phyloP scores from a whole-genome alignment of 2,797 vertebrate genomes.

The Rhyacichthys aspro region DNA sequence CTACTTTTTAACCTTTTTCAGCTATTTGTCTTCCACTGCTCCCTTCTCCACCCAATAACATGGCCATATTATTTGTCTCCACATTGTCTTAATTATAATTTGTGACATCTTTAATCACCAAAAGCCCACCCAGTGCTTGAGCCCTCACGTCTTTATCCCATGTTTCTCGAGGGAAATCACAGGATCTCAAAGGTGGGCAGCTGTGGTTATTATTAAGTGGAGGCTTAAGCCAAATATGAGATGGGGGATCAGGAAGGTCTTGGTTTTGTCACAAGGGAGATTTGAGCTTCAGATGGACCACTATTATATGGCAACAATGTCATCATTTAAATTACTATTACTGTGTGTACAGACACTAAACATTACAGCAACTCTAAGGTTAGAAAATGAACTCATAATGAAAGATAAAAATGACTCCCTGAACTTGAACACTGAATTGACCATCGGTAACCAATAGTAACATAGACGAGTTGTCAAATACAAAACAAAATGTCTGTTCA shows the following conservation, averaged over 20 bases:
- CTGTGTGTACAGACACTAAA: background rate
- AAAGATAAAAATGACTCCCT: constrained; percentile 12
- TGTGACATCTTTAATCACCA: background rate
- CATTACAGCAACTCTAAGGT: background rate
- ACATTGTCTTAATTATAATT: background rate
- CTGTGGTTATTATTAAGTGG: constrained; percentile 15
- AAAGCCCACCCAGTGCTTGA: no score
- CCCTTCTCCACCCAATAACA: background rate
- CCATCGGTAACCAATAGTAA: background rate
- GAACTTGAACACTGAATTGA: background rate
- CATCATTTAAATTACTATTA: constrained; percentile 4
- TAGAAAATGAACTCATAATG: constrained; percentile 8
- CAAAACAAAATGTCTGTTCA: background rate
- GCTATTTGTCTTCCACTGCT: background rate
- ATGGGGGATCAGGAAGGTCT: background rate
- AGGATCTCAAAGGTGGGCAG: background rate
- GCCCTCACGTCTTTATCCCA: background rate
- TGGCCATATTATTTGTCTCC: background rate
- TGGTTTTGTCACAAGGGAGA: constrained; percentile 2
- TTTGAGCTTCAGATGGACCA: constrained; percentile 18
- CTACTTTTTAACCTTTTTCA: no score
- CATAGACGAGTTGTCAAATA: background rate
- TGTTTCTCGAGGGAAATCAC: constrained; percentile 15
- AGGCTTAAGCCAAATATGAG: constrained; percentile 20
- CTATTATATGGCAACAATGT: constrained; percentile 8